Conservation (phyloP, 2,888 invertebrate genomes). For the Agriopis leucophaearia region DNA sequence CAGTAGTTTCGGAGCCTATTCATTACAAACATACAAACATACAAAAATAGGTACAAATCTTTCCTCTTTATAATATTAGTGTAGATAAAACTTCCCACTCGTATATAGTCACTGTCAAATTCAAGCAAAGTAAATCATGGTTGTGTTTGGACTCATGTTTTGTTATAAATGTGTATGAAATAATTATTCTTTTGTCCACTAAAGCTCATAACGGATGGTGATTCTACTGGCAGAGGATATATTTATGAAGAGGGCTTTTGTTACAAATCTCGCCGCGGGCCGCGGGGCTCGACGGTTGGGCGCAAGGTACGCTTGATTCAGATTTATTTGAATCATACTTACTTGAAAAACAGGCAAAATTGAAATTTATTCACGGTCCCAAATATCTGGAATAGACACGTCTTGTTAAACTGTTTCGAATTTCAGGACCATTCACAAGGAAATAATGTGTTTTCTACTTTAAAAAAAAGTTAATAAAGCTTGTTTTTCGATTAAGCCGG, state of each 20-base stretch:
- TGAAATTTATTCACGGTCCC: neutral
- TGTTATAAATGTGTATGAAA: too few species aligned
- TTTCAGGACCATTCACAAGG: neutral
- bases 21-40: too few species aligned
- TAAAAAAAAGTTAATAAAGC: neutral
- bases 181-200: neutral
- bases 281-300: conserved; percentile 17
- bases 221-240: conserved; percentile 24
- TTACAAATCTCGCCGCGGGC: conserved; percentile 33
- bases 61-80: too few species aligned
- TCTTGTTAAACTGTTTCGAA: neutral
- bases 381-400: neutral
- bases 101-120: too few species aligned
- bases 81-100: too few species aligned
- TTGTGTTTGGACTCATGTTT: too few species aligned
- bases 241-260: conserved; percentile 39
- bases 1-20: too few species aligned
- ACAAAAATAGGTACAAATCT: too few species aligned
- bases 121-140: too few species aligned
- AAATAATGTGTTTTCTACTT: neutral
- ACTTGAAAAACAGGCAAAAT: conserved; percentile 19
- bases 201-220: neutral
- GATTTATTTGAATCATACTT: conserved; percentile 21
- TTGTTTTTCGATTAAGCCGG: too few species aligned
- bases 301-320: conserved; percentile 2